A percentile compares a stretch with the other conserved stretches of the same genome.
phyloP scores from a whole-genome alignment of 1,140 invertebrate species.

The Sitobion miscanthi region DNA sequence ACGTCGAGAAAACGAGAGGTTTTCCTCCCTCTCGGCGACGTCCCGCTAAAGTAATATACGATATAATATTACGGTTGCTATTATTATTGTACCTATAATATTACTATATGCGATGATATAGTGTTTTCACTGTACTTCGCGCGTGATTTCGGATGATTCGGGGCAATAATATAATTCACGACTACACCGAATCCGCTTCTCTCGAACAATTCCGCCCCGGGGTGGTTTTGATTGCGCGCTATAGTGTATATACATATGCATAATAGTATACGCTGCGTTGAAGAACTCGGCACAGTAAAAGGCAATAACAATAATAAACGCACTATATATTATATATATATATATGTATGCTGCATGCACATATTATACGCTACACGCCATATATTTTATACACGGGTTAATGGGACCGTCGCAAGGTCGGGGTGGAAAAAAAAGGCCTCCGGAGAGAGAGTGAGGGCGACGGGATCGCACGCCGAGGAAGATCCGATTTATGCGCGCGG shows the following conservation, averaged over 20 bases:
- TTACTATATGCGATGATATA: too few relatives aligned
- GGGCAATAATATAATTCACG: neutral
- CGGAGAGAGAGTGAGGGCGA: neutral
- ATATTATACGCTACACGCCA: too few relatives aligned
- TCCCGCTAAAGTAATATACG: neutral
- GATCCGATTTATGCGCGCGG: conserved; percentile 40
- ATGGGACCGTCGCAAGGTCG: neutral
- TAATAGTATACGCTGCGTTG: neutral
- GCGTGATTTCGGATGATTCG: neutral
- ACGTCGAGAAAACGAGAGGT: neutral
- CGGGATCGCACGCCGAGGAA: neutral
- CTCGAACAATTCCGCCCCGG: neutral
- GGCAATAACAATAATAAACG: conserved; percentile 53
- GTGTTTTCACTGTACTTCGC: neutral
- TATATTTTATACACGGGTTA: neutral
- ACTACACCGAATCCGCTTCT: neutral
- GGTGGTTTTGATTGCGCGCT: neutral
- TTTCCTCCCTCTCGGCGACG: neutral
- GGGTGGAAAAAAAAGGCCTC: neutral
- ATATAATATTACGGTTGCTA: neutral
- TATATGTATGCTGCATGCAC: neutral
- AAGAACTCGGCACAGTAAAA: neutral
- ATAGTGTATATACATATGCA: neutral
- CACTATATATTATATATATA: neutral
- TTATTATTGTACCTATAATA: neutral